Evolutionary conservation across 2,888 invertebrate species (phyloP).

Genomic region (Leucophenga montana): DNA sequence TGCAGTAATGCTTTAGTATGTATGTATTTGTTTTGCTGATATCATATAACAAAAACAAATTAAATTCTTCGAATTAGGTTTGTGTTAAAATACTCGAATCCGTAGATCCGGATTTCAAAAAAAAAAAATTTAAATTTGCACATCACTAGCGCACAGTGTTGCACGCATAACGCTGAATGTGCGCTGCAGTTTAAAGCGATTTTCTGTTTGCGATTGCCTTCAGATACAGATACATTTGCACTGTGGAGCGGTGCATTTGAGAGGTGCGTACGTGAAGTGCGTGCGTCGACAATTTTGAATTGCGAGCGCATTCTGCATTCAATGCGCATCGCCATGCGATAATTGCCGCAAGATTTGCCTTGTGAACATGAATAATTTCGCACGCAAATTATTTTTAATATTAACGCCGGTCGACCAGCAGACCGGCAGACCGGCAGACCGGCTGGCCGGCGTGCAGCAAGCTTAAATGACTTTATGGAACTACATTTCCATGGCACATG

Average conservation of each 20-base stretch:
- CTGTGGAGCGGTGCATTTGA: neutral
- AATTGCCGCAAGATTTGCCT: conserved; percentile 66
- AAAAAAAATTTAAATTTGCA: no score
- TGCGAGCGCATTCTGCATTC: conserved; percentile 39
- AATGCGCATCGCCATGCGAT: conserved; percentile 44
- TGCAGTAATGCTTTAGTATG: no score
- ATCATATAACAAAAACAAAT: no score
- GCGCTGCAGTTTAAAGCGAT: conserved; percentile 61
- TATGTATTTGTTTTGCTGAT: no score
- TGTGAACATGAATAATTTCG: conserved; percentile 61
- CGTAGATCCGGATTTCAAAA: no score
- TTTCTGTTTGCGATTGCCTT: conserved; percentile 57
- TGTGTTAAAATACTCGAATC: no score
- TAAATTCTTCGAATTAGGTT: no score
- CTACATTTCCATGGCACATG: neutral
- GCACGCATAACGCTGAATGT: no score
- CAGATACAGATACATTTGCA: no score
- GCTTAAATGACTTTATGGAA: neutral
- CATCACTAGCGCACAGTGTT: no score
- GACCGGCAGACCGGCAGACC: neutral
- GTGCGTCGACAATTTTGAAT: neutral
- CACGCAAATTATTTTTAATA: conserved; percentile 62
- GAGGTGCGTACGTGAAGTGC: neutral
- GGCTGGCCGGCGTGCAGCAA: neutral
- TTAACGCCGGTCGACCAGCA: conserved; percentile 45